phyloP scores from a whole-genome alignment of 1,140 invertebrate genomes.

The Mya arenaria region DNA sequence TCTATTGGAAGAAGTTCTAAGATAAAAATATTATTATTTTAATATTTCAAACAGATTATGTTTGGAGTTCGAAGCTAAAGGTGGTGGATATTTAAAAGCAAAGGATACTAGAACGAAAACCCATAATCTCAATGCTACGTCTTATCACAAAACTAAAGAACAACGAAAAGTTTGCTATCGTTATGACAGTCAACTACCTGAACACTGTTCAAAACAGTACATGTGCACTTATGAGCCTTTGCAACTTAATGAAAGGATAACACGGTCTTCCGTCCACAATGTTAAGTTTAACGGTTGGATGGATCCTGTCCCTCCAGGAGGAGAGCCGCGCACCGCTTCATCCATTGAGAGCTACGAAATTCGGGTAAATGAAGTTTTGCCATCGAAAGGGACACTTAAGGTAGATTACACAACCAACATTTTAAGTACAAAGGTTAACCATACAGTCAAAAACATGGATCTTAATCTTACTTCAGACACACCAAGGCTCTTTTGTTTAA shows the following conservation, averaged over 20 bases:
- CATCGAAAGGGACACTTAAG: neutral
- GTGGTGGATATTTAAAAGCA: conserved; percentile 16
- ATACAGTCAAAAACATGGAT: neutral
- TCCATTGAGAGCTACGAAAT: conserved; percentile 6
- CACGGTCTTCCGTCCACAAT: neutral
- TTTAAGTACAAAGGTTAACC: neutral
- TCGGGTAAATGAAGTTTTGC: neutral
- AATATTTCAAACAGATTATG: conserved; percentile 10
- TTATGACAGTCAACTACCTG: neutral
- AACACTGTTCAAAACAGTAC: conserved; percentile 5
- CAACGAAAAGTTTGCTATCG: neutral
- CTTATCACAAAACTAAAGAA: neutral
- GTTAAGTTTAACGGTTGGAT: conserved; percentile 16
- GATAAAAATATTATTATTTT: neutral
- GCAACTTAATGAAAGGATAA: neutral
- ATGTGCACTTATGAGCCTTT: neutral
- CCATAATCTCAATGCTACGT: neutral
- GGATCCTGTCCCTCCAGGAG: neutral
- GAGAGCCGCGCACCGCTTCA: neutral
- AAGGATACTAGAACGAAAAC: neutral
- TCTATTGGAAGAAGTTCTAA: neutral
- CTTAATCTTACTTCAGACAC: neutral
- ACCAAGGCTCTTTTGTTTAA: conserved; percentile 3
- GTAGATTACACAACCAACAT: neutral
- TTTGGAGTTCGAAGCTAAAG: conserved; percentile 5